Evolutionary conservation across 2,888 invertebrate genomes (phyloP).

Genomic region (Andrena bucephala): DNA sequence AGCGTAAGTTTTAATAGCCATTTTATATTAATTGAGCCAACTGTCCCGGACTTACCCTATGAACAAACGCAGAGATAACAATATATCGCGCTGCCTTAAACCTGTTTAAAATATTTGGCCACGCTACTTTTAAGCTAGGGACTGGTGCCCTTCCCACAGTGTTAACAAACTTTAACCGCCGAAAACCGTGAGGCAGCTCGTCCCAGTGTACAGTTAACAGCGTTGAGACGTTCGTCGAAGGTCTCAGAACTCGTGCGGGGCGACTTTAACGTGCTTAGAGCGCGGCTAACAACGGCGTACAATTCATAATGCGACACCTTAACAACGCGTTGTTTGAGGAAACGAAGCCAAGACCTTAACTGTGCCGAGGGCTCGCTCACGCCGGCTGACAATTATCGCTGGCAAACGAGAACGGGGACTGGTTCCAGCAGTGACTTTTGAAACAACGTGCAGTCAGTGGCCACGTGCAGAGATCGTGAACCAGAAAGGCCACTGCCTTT

Average conservation of each 20-base stretch:
- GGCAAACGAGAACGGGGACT: neutral
- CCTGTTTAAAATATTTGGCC: too few species aligned
- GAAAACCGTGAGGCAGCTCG: neutral
- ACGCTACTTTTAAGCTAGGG: neutral
- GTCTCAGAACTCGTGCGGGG: neutral
- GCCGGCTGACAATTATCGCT: slow-evolving; percentile 27
- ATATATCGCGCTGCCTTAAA: too few species aligned
- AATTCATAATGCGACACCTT: neutral
- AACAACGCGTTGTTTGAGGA: neutral
- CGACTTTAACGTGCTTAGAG: neutral
- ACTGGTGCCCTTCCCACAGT: neutral
- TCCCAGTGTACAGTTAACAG: neutral
- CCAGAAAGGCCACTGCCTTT: neutral
- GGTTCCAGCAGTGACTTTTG: neutral
- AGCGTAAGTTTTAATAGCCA: too few species aligned
- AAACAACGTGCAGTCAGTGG: neutral
- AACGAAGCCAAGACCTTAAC: slow-evolving; percentile 3
- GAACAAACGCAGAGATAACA: too few species aligned
- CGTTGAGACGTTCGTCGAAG: neutral
- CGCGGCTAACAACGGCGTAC: neutral
- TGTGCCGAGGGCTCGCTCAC: slow-evolving; percentile 10
- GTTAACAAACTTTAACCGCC: slow-evolving; percentile 8
- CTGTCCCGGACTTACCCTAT: too few species aligned
- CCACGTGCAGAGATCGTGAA: neutral
- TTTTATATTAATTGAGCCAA: too few species aligned